These are phyloP conservation scores for Cinclus cinclus DNA, from an alignment of 2,113 vertebrate genomes.

Conservation along the genomic window DNA sequence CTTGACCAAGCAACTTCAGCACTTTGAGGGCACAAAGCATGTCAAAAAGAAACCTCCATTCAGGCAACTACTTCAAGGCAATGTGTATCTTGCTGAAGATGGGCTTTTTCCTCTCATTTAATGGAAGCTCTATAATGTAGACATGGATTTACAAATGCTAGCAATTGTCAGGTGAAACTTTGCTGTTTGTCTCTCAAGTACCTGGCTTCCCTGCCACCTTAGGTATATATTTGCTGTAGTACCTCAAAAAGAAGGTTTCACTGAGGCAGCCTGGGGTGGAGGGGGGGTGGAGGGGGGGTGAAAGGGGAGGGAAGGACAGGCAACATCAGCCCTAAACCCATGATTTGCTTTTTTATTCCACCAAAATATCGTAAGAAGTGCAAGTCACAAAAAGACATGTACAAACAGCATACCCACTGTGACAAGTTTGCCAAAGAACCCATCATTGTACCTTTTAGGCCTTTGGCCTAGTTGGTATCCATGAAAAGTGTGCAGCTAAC, in stretches of 20 bases:
- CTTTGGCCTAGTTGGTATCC: background rate
- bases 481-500: background rate
- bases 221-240: background rate
- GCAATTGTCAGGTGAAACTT: background rate
- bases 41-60: background rate
- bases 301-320: accelerated
- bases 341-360: background rate
- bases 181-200: background rate
- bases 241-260: background rate
- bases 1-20: background rate
- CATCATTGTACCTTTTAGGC: background rate
- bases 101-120: background rate
- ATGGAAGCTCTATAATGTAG: background rate
- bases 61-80: background rate
- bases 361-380: background rate
- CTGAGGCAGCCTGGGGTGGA: background rate
- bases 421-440: background rate
- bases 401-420: background rate
- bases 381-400: background rate
- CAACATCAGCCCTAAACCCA: background rate
- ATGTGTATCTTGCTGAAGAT: background rate
- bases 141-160: background rate
- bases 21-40: background rate
- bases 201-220: background rate
- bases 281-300: too few species aligned